Evolutionary conservation across 2,888 invertebrate genomes (phyloP), one percentile per base, ranked within the genome.

Genomic region (Latrodectus elegans): DNA sequence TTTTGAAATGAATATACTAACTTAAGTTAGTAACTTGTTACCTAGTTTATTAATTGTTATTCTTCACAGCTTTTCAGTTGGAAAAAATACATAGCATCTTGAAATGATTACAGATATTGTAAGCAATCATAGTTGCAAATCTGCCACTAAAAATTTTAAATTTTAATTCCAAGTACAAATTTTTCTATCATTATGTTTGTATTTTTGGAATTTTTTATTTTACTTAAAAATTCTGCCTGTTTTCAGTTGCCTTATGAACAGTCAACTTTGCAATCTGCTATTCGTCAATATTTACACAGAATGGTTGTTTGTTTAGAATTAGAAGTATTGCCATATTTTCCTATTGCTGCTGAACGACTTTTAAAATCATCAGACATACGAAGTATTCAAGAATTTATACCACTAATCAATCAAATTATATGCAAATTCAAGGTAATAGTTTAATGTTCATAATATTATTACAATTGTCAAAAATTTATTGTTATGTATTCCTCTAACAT

Each of bases 301-400:
- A 93, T 94, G 92, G 94, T 94, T 38, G 93, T 94, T 49, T 94
- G 94, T 90, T 90, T 94, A 88, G 94, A 94, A 89, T 92, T 92
- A 53, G 94, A 94, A 90, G 91, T 94, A 22, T 91, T 94, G 83
- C 94, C 93, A 0, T 93, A 93, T 89, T 92, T 94, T 78, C 94
- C 94, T 3, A 89, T 92, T 4, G 93, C 93, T 68, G 92, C 94
- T 65, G 92, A 93, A 90, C 92, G 92, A 64, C 92, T 94, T 52
- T 91, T 94, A 53, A 92, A 92, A 12, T 84, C 91, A 26, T 91
- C 91, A 22, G 92, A 92, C 86, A 90, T 91, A 55, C 91, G 92
- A 49, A 90, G 91, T 15, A 90, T 92, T 17, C 92, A 92, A 87
- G 94, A 94, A 90, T 93, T 94, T 90, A 92, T 94, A 71, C 94